phyloP scores from a whole-genome alignment of 2,797 vertebrate genomes.

The Takifugu rubripes region DNA sequence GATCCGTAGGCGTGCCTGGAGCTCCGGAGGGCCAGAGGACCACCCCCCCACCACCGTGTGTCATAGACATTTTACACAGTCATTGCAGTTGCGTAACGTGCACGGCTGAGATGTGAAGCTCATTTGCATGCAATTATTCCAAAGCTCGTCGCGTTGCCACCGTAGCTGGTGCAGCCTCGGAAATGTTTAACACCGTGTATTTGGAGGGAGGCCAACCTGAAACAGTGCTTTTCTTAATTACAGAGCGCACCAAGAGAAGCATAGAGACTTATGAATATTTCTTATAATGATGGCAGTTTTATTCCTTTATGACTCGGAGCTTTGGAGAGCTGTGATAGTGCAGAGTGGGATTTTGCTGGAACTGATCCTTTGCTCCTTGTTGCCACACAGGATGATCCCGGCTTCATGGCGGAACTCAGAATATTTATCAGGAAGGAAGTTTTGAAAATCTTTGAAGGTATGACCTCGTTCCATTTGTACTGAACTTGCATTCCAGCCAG shows the following conservation, averaged over 20 bases:
- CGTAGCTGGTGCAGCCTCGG: constrained; percentile 12
- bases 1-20: constrained; percentile 52
- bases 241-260: too few relatives aligned
- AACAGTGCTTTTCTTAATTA: too few relatives aligned
- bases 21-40: constrained; percentile 52
- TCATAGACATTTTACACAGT: constrained; percentile 58
- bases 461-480: constrained; percentile 15
- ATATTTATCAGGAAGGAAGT: constrained; percentile 89
- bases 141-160: constrained; percentile 29
- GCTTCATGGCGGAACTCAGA: constrained; percentile 90
- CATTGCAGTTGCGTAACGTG: constrained; percentile 53
- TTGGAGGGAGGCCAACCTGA: too few relatives aligned
- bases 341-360: too few relatives aligned
- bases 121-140: constrained; percentile 41
- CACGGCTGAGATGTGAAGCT: constrained; percentile 28
- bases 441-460: constrained; percentile 92
- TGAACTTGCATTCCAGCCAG: neutral
- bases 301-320: neutral
- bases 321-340: too few relatives aligned
- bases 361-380: too few relatives aligned
- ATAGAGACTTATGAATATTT: too few relatives aligned
- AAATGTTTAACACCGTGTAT: constrained; percentile 7
- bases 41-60: constrained; percentile 49
- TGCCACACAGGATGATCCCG: constrained; percentile 75
- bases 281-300: too few relatives aligned